Evolutionary conservation across 2,888 invertebrate genomes (phyloP), one percentile per base, ranked within the genome.

Genomic region (Drosophila dives): DNA sequence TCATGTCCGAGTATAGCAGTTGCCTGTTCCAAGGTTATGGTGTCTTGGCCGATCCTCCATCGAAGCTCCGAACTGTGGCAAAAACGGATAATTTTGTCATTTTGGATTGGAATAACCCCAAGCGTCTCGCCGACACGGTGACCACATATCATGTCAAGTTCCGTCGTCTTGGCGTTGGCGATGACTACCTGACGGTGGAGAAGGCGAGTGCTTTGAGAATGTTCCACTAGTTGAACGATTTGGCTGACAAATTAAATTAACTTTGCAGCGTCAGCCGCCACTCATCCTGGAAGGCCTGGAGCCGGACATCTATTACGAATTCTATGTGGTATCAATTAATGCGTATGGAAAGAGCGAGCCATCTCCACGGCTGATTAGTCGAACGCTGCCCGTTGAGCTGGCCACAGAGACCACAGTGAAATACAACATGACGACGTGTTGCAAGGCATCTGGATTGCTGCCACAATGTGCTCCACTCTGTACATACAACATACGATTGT

Each of bases 21-120:
- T 97, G 97, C 91, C 94, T 97, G 29, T 94, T 97, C 75, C 96
- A 97, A 93, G 97, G 97, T 20, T 97, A 97, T 92, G 97, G 97
- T 0, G 97, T 97, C 0, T 94, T 97, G 1, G 96, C 97, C 0
- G 95, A 96, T 34, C 94, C 96, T 0, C 97, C 97, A 0, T 94
- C 95, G 0, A 94, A 94, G 58, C 94, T 97, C 3, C 95, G 95
- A 82, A 95, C 97, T 8, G 95, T 96, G 40, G 96, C 96, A 91
- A 95, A 97, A 72, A 95, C 96, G 81, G 95, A 95, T 0, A 95
- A 95, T 91, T 97, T 96, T 92, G 96, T 96, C 0, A 95, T 97
- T 60, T 93, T 97, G 0, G 96, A 96, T 89, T 97, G 97, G 97
- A 94, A 95, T 0, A 93, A 95, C 0, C 97, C 97, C 0, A 95